Conservation (phyloP, 2,113 vertebrate species). For the Pitta sordida region DNA sequence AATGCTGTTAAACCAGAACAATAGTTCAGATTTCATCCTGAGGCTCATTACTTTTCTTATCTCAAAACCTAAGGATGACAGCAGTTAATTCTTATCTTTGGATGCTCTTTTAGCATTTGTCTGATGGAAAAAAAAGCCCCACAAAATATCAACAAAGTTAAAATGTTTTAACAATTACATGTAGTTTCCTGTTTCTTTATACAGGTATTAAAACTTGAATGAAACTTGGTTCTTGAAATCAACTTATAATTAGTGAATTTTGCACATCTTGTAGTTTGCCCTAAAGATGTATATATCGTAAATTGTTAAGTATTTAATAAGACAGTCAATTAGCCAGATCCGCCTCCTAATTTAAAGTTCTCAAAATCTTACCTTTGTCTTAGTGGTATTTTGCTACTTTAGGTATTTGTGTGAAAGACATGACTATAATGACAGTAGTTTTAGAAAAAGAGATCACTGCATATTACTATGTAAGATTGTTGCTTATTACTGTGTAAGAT, state of each 20-base stretch:
- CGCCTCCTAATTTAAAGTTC: background rate
- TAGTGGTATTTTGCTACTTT: background rate
- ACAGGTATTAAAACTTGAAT: background rate
- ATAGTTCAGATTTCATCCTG: background rate
- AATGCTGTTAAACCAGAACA: background rate
- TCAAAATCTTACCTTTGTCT: background rate
- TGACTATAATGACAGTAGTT: background rate
- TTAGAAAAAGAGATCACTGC: background rate
- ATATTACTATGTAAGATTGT: background rate
- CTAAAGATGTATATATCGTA: background rate
- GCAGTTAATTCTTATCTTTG: background rate
- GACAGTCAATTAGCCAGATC: background rate
- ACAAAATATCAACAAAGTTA: background rate
- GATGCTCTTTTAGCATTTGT: background rate
- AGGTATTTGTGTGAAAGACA: background rate
- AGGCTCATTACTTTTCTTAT: background rate
- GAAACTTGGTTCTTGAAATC: background rate
- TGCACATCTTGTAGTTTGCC: background rate
- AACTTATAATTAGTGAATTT: background rate
- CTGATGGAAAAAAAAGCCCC: fast-evolving
- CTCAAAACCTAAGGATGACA: background rate
- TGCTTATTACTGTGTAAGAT: background rate
- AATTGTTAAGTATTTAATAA: background rate
- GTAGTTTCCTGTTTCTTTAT: background rate
- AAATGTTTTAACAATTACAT: background rate